These are phyloP conservation scores for Australoheros scitulus DNA, from an alignment of 2,113 vertebrate species.

Conservation along the genomic window DNA sequence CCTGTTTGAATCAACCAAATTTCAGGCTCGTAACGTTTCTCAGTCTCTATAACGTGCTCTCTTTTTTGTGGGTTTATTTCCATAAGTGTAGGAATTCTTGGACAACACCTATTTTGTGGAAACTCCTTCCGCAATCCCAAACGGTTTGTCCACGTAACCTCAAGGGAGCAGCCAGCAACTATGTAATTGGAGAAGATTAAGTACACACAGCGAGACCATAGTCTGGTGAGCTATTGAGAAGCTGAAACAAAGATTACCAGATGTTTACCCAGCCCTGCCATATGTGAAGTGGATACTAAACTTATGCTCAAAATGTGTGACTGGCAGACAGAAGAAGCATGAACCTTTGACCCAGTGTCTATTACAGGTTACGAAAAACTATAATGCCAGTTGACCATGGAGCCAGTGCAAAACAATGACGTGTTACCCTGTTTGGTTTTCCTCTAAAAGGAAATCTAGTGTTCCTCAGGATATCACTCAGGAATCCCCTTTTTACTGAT, in stretches of 20 bases:
- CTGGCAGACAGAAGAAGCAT: constrained; percentile 56
- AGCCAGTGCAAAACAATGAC: constrained; percentile 76
- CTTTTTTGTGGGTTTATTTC: constrained; percentile 74
- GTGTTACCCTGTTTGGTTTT: constrained; percentile 66
- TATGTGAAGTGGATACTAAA: constrained; percentile 66
- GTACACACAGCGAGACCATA: constrained; percentile 68
- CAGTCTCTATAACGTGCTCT: constrained; percentile 32
- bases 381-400: constrained; percentile 45
- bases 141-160: constrained; percentile 73
- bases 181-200: constrained; percentile 78
- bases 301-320: constrained; percentile 47
- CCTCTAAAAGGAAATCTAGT: constrained; percentile 70
- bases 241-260: constrained; percentile 78
- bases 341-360: constrained; percentile 73
- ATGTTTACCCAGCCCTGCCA: constrained; percentile 74
- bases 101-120: constrained; percentile 83
- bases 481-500: constrained; percentile 77
- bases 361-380: constrained; percentile 55
- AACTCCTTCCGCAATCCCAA: constrained; percentile 74
- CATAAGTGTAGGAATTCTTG: constrained; percentile 77
- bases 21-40: constrained; percentile 28
- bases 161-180: constrained; percentile 69
- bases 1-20: constrained; percentile 21
- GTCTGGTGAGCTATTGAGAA: constrained; percentile 74
- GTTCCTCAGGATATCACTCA: constrained; percentile 72